Conservation (phyloP, 1,140 invertebrate species). For the Cataglyphis hispanica region DNA sequence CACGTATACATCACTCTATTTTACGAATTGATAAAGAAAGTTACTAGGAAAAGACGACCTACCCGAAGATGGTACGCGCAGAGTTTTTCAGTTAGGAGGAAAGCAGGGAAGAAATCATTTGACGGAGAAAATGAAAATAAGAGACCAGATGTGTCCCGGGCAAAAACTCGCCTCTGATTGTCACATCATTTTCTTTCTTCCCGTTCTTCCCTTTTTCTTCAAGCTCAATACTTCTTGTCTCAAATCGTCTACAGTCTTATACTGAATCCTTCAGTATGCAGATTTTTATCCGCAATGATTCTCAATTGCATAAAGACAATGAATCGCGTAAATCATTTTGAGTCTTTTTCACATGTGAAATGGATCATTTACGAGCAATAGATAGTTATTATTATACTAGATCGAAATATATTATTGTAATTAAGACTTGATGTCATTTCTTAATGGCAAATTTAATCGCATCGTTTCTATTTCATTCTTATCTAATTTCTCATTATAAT, state of each 20-base stretch:
- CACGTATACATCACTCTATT: slow-evolving; percentile 1
- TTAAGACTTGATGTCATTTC: too few species aligned
- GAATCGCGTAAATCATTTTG: not conserved
- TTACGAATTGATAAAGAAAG: slow-evolving; percentile 48
- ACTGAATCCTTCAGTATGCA: slow-evolving; percentile 1
- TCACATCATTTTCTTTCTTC: slow-evolving; percentile 71
- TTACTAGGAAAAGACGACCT: slow-evolving; percentile 11
- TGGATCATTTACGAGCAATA: not conserved
- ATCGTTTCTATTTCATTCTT: not conserved
- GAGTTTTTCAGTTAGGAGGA: slow-evolving; percentile 68
- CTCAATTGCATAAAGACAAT: not conserved
- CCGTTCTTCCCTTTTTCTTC: slow-evolving; percentile 5
- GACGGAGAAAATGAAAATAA: slow-evolving; percentile 74
- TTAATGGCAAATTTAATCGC: not conserved
- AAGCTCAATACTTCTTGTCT: slow-evolving; percentile 31
- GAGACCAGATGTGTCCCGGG: slow-evolving; percentile 72
- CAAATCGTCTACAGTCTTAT: not conserved
- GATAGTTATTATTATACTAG: too few species aligned
- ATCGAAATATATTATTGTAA: too few species aligned
- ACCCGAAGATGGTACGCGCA: slow-evolving; percentile 46
- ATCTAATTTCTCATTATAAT: not conserved
- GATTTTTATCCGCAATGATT: slow-evolving; percentile 30
- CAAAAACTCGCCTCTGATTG: slow-evolving; percentile 70
- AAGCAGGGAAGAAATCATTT: slow-evolving; percentile 68
- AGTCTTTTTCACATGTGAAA: not conserved